phyloP scores from a whole-genome alignment of 1,140 invertebrate genomes.

The Sipha flava region DNA sequence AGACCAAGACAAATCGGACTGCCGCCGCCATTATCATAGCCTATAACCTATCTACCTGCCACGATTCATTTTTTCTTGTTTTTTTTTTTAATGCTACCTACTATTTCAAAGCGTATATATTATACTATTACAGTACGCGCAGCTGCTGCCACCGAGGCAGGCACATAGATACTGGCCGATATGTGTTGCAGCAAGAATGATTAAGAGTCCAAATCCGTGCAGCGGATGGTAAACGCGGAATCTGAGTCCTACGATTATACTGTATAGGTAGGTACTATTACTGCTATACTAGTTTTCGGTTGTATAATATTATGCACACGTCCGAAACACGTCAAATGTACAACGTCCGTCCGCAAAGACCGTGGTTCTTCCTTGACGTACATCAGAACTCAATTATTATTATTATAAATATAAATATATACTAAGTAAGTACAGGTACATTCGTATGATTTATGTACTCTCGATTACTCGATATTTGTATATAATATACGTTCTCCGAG shows the following conservation, averaged over 20 bases:
- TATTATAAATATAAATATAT: neutral
- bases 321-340: neutral
- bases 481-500: neutral
- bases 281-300: neutral
- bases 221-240: neutral
- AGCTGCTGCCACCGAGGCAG: too few relatives aligned
- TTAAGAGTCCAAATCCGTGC: slow-evolving; percentile 12
- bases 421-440: too few relatives aligned
- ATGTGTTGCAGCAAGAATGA: neutral
- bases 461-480: neutral
- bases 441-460: neutral
- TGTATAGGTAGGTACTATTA: neutral
- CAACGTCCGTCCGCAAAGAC: neutral
- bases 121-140: neutral
- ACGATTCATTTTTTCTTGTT: slow-evolving; percentile 10
- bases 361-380: too few relatives aligned
- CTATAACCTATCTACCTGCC: neutral
- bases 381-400: neutral
- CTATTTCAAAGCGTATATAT: neutral
- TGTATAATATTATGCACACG: slow-evolving; percentile 12
- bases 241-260: neutral
- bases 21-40: neutral
- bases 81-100: slow-evolving; percentile 1
- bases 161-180: neutral
- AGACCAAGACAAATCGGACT: slow-evolving; percentile 28